These are phyloP conservation scores for Leptinotarsa undecemlineata DNA, from an alignment of 1,140 invertebrate species.

Conservation along the genomic window DNA sequence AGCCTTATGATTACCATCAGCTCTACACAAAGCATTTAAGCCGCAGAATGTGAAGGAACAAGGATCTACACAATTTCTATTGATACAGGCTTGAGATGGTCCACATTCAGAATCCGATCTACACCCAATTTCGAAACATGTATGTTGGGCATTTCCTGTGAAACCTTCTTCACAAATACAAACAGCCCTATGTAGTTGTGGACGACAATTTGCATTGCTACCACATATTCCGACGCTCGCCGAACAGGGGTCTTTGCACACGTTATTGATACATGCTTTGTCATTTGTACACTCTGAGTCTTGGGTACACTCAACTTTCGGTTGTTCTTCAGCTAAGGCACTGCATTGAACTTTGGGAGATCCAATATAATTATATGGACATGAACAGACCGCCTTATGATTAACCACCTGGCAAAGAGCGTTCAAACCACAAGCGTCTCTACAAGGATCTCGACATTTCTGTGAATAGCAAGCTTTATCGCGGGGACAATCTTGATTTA, in stretches of 20 bases:
- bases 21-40: conserved; percentile 75
- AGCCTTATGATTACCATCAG: conserved; percentile 72
- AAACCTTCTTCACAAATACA: conserved; percentile 83
- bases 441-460: conserved; percentile 81
- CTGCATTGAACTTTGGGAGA: conserved; percentile 76
- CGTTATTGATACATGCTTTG: conserved; percentile 79
- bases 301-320: conserved; percentile 75
- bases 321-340: conserved; percentile 57
- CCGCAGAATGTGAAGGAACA: conserved; percentile 82
- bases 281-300: conserved; percentile 84
- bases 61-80: conserved; percentile 80
- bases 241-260: conserved; percentile 78
- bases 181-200: conserved; percentile 78
- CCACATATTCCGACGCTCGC: conserved; percentile 71
- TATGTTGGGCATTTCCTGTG: conserved; percentile 80
- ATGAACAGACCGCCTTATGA: conserved; percentile 79
- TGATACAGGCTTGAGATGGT: conserved; percentile 79
- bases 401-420: conserved; percentile 81
- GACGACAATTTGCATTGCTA: conserved; percentile 78
- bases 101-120: conserved; percentile 83
- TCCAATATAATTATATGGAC: conserved; percentile 79
- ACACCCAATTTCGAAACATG: conserved; percentile 83
- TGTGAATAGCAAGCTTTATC: conserved; percentile 79
- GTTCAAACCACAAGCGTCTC: conserved; percentile 81
- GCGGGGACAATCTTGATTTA: conserved; percentile 80